phyloP scores from a whole-genome alignment of 2,888 invertebrate species.

The Sepioteuthis lessoniana region DNA sequence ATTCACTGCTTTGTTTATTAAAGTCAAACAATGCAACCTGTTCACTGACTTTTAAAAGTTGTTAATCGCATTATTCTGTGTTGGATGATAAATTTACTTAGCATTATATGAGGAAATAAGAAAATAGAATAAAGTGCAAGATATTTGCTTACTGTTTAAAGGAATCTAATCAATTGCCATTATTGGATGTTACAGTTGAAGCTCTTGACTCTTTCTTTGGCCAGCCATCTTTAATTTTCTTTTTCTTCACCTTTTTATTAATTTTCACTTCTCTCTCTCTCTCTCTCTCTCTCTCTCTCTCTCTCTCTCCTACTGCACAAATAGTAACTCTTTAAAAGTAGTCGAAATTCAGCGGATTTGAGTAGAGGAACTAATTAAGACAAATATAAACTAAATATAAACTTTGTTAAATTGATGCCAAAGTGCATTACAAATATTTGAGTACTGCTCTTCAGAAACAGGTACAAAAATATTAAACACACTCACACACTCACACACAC shows the following conservation, averaged over 20 bases:
- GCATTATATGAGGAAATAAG: background rate
- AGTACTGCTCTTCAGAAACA: background rate
- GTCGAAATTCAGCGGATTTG: background rate
- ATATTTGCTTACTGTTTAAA: background rate
- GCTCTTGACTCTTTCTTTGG: background rate
- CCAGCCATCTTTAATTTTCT: background rate
- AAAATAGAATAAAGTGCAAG: background rate
- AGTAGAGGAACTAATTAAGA: background rate
- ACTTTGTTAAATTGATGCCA: background rate
- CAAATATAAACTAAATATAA: background rate
- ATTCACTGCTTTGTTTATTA: background rate
- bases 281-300: background rate
- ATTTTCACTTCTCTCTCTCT: background rate
- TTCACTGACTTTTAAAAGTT: background rate
- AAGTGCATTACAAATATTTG: background rate
- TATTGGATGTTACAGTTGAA: slow-evolving; percentile 11
- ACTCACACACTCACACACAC: background rate
- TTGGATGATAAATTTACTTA: background rate
- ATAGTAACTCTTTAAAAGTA: background rate
- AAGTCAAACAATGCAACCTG: background rate
- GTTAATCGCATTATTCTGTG: background rate
- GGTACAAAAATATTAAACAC: background rate
- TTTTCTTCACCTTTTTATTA: background rate
- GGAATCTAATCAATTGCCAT: background rate
- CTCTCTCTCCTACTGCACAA: background rate